Evolutionary conservation across 2,113 vertebrate species (phyloP).

Genomic region (Tachycineta bicolor): DNA sequence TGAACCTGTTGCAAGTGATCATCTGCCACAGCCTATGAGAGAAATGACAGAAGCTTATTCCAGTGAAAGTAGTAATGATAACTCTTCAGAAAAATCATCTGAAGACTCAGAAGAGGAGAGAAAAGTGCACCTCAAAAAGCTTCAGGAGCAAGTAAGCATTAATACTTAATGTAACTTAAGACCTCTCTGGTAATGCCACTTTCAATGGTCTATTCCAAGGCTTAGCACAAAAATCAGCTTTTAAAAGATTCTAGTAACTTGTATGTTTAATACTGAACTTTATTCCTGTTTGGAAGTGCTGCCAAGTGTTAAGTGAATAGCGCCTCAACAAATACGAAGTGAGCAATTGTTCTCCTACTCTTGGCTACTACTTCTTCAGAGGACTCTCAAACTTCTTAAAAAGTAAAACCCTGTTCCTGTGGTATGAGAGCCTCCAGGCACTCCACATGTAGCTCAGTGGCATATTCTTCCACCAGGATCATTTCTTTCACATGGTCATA

Average conservation of each 20-base stretch:
- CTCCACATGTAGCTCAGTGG: neutral
- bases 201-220: neutral
- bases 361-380: neutral
- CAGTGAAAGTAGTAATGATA: conserved; percentile 73
- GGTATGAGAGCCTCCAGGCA: neutral
- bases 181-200: neutral
- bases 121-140: conserved; percentile 65
- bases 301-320: neutral
- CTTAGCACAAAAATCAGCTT: neutral
- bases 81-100: conserved; percentile 77
- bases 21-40: neutral
- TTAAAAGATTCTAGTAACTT: neutral
- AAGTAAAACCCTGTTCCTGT: neutral
- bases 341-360: neutral
- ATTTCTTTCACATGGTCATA: neutral
- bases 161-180: neutral
- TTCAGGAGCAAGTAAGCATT: conserved; percentile 83
- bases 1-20: conserved; percentile 61
- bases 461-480: neutral
- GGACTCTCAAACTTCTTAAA: neutral
- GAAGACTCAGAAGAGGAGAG: conserved; percentile 75
- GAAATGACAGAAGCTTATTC: conserved; percentile 23
- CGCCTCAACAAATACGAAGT: neutral
- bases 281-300: neutral
- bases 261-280: neutral